A percentile compares a stretch with the other conserved stretches of the same genome.
phyloP scores from a whole-genome alignment of 2,113 vertebrate species.

The Hippocampus abdominalis region DNA sequence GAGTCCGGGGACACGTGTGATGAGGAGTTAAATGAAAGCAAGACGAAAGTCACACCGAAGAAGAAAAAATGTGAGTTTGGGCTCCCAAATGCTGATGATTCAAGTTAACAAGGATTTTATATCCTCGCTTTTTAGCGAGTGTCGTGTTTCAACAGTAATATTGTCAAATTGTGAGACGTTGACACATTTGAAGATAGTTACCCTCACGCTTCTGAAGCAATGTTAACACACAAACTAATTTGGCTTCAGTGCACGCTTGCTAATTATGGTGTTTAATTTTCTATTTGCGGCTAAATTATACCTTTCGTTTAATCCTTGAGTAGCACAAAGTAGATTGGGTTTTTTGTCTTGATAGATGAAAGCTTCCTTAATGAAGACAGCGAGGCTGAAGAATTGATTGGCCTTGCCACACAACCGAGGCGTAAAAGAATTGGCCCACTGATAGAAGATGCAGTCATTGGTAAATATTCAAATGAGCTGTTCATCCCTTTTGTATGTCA shows the following conservation, averaged over 20 bases:
- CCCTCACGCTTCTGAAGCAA: background rate
- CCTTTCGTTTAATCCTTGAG: background rate
- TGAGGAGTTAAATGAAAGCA: background rate
- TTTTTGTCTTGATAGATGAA: background rate
- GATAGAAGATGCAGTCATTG: slow-evolving; percentile 42
- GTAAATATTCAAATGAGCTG: slow-evolving; percentile 35
- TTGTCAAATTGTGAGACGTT: background rate
- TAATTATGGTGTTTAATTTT: background rate
- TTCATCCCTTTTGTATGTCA: background rate
- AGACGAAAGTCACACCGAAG: background rate
- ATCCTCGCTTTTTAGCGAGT: background rate
- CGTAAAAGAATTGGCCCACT: slow-evolving; percentile 42
- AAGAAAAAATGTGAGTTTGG: background rate
- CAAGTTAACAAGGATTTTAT: background rate
- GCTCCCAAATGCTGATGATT: background rate
- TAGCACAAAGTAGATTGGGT: background rate
- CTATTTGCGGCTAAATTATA: background rate
- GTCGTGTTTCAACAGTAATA: background rate
- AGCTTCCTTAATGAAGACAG: slow-evolving; percentile 4
- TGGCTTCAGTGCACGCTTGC: background rate
- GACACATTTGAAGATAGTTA: background rate
- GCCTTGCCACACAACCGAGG: slow-evolving; percentile 11
- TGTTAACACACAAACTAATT: background rate
- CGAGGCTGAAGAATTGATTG: slow-evolving; percentile 3
- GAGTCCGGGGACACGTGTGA: background rate